Evolutionary conservation across 1,140 invertebrate genomes (phyloP), one percentile per base, ranked within the genome.

Genomic region (Anoplolepis gracilipes): DNA sequence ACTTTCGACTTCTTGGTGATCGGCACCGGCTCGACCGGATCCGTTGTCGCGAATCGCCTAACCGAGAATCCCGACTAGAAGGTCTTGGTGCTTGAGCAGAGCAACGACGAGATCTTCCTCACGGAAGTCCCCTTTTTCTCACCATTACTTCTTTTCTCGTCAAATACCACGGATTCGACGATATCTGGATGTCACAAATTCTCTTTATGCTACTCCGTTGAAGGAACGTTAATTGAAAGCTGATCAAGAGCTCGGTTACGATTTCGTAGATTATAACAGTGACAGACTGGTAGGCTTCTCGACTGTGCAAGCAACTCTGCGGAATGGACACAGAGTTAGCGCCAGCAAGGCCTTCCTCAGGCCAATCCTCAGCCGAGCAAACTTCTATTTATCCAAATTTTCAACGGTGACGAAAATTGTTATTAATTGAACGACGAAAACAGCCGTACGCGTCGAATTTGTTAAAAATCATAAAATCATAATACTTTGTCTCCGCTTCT

Each of bases 301-400:
- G 0, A 94, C 95, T 6, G 96, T 95, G n/a, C 97, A 97, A 93
- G 97, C 97, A 1, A 98, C 97, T 11, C 95, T 97, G 86, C 93
- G 96, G 10, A 95, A 96, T 42, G 97, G 97, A 0, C 92, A 95
- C 69, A 93, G 97, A 85, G 97, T 97, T 70, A 98, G 97, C 88
- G 96, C 97, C 8, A 95, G 95, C 0, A 97, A 97, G 93, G 97
- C 97, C 0, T 97, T 97, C 91, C 91, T 97, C 33, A 95, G 95
- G 85, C 96, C 96, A 0, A 93, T 96, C 6, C 93, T 95, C 11
- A 90, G 95, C 36, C 95, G 98, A 62, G 78, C 78, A 33, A 98
- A 98, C 91, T 95, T 98, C 1, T 96, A 96, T 87, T 95, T 98
- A 0, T 96, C 96, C 0, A 97, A 96, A 67, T 95, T 96, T 57